Evolutionary conservation across 1,140 invertebrate species (phyloP).

Genomic region (Linepithema humile): DNA sequence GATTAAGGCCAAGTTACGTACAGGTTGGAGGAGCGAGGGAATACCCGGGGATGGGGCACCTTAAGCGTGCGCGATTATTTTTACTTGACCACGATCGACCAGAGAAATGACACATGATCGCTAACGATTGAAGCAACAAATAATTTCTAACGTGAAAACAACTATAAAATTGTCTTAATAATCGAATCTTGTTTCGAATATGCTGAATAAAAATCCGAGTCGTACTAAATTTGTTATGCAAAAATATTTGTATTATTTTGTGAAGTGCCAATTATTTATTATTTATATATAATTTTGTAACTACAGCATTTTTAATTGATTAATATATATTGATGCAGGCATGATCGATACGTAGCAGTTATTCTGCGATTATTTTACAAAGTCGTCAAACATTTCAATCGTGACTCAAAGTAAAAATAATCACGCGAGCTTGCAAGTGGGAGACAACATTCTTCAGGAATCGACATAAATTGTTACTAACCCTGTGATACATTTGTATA

Average conservation of each 20-base stretch:
- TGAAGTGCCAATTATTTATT: no score
- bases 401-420: conserved; percentile 47
- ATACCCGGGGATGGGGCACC: conserved; percentile 4
- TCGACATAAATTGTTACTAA: conserved; percentile 45
- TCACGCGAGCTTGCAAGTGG: background rate
- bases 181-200: background rate
- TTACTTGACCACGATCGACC: background rate
- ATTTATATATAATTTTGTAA: no score
- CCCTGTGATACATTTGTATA: background rate
- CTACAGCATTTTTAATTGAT: no score
- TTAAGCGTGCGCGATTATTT: conserved; percentile 26
- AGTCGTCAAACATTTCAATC: background rate
- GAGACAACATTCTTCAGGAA: conserved; percentile 2
- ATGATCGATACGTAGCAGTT: no score
- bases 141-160: background rate
- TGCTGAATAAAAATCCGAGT: no score
- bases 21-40: conserved; percentile 45
- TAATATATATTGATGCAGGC: no score
- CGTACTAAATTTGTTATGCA: no score
- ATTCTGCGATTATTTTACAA: background rate
- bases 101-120: background rate
- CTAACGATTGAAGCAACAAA: background rate
- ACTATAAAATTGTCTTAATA: conserved; percentile 2
- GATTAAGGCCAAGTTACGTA: conserved; percentile 45
- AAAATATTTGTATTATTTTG: no score